Conservation (phyloP, 1,140 invertebrate genomes). For the Ips nitidus region DNA sequence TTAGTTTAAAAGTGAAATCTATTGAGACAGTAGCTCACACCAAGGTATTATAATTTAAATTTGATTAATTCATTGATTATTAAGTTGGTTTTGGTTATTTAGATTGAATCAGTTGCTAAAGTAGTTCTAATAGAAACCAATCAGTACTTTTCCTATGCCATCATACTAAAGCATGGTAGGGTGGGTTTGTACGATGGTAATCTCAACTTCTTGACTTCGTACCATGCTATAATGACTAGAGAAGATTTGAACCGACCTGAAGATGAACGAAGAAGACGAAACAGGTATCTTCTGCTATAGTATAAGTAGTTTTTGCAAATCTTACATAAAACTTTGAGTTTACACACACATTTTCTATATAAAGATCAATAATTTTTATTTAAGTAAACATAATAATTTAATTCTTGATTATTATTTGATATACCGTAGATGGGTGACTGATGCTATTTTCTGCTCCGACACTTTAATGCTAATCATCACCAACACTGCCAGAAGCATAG, state of each 20-base stretch:
- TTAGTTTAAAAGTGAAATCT: constrained; percentile 31
- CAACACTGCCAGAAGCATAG: constrained; percentile 57
- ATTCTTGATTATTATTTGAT: background rate
- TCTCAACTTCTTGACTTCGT: constrained; percentile 54
- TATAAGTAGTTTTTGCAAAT: no score
- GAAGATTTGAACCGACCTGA: constrained; percentile 47
- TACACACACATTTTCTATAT: no score
- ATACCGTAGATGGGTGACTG: constrained; percentile 57
- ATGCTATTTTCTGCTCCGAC: constrained; percentile 58
- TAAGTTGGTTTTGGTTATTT: constrained; percentile 8
- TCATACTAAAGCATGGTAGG: constrained; percentile 57
- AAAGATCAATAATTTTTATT: no score
- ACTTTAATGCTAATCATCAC: constrained; percentile 54
- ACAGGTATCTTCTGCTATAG: constrained; percentile 30
- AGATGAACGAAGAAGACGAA: constrained; percentile 50
- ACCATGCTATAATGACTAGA: constrained; percentile 53
- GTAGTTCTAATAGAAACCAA: constrained; percentile 56
- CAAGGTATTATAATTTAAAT: constrained; percentile 32
- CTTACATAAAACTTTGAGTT: no score
- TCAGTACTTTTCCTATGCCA: constrained; percentile 59
- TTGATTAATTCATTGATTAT: background rate
- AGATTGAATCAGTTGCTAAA: constrained; percentile 59
- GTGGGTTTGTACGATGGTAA: constrained; percentile 58
- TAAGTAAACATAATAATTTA: no score
- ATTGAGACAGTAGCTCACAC: constrained; percentile 40